Evolutionary conservation across 2,888 invertebrate species (phyloP), one percentile per base, ranked within the genome.

Genomic region (Eubasilissa splendida): DNA sequence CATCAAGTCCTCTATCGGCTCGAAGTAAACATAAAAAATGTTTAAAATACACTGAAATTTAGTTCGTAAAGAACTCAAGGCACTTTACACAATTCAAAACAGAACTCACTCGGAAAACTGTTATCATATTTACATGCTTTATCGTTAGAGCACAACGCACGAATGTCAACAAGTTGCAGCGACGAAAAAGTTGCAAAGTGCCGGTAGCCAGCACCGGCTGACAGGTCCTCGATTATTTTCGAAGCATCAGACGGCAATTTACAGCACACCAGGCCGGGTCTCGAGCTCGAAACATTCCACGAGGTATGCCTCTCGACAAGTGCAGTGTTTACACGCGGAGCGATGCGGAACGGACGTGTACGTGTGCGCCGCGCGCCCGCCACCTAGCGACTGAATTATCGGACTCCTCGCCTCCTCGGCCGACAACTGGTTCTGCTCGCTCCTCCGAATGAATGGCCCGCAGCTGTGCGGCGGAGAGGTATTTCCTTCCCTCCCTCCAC

Each of bases 381-480:
- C 77, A 81, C 66, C 78, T 81, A 78, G 68, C 63, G 78, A 81
- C 81, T 81, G 77, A 59, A 53, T 68, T 53, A 42, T 3, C 22
- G 56, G 33, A 22, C 33, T 50, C 70, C 50, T 70, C 22, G 54
- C 73, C 12, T 31, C 14, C 11, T 14, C 73, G 11, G 54, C 73
- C 12, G 58, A 12, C 50, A 68, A 68, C 68, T 50, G 68, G 68
- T 68, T 68, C 10, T 68, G 50, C 68, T 50, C 33, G 68, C 9
- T 22, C 54, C 22, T 14, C 71, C 56, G 58, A 73, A 73, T 73
- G 71, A 73, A 73, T 73, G 71, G 71, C 56, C 12, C 11, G 22
- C 33, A 33, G 54, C 71, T 14, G 54, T 54, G 71, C 5, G 54
- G 56, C 8, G 1, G 54, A 73, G 71, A 54, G 33, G 54, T 42